phyloP scores from a whole-genome alignment of 2,888 invertebrate species.

The Eremobia ochroleuca region DNA sequence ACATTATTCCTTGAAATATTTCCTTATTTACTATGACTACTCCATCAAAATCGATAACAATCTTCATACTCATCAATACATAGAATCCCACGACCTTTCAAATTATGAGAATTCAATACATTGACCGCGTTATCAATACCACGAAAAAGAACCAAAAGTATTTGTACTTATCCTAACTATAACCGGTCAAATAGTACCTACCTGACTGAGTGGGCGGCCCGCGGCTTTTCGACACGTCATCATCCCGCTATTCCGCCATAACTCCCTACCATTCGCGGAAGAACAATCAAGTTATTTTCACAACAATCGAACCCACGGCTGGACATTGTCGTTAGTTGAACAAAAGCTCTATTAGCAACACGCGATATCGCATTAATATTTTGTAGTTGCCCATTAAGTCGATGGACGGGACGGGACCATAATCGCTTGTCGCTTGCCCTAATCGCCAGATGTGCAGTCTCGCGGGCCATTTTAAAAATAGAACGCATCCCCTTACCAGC shows the following conservation, averaged over 20 bases:
- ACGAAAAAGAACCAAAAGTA: slow-evolving; percentile 23
- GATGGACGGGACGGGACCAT: slow-evolving; percentile 41
- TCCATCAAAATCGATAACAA: slow-evolving; percentile 1
- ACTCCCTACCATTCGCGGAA: slow-evolving; percentile 57
- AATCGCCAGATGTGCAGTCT: slow-evolving; percentile 56
- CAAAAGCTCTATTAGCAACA: slow-evolving; percentile 50
- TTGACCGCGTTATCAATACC: slow-evolving; percentile 51
- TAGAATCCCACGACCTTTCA: slow-evolving; percentile 7
- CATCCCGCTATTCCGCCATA: slow-evolving; percentile 52
- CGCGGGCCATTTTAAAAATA: slow-evolving; percentile 59
- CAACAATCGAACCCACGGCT: slow-evolving; percentile 40
- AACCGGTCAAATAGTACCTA: slow-evolving; percentile 55
- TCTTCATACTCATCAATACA: background rate
- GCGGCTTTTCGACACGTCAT: slow-evolving; percentile 59
- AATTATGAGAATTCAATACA: slow-evolving; percentile 46
- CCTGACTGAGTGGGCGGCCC: slow-evolving; percentile 36
- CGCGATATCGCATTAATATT: slow-evolving; percentile 40
- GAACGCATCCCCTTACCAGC: slow-evolving; percentile 46
- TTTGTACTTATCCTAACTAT: slow-evolving; percentile 21
- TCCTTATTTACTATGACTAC: background rate
- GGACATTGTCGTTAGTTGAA: slow-evolving; percentile 34
- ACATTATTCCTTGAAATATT: background rate
- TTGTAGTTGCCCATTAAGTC: slow-evolving; percentile 18
- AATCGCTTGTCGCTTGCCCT: slow-evolving; percentile 50
- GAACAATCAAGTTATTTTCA: slow-evolving; percentile 51